These are phyloP conservation scores for Trididemnum clinides DNA, from an alignment of 23 tunicate species.

Conservation along the genomic window DNA sequence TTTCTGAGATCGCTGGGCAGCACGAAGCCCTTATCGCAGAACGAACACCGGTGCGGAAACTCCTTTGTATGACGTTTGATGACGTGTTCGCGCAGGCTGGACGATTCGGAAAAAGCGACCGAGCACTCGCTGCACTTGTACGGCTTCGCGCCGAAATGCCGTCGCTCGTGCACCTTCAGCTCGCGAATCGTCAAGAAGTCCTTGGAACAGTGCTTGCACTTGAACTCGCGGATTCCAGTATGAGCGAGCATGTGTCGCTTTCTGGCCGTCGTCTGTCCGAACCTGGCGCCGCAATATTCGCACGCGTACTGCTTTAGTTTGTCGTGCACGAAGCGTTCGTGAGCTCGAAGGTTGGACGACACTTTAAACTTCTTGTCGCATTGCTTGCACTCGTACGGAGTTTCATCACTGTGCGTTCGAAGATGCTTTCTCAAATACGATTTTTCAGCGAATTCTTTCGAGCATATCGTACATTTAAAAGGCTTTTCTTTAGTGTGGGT, in stretches of 20 bases:
- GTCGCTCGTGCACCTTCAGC: conserved; percentile 24
- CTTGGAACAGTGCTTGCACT: neutral
- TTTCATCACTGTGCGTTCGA: neutral
- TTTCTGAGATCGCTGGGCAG: neutral
- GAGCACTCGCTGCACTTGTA: neutral
- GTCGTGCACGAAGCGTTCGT: conserved; percentile 22
- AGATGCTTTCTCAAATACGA: too few relatives aligned
- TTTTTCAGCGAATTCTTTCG: too few relatives aligned
- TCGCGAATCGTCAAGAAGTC: neutral
- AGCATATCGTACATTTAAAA: too few relatives aligned
- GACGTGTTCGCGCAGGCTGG: neutral
- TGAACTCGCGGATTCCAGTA: neutral
- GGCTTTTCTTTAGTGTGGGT: too few relatives aligned
- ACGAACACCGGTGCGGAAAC: neutral
- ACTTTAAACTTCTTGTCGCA: neutral
- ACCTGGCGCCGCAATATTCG: conserved; percentile 6
- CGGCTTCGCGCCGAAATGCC: conserved; percentile 7
- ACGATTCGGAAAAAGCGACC: neutral
- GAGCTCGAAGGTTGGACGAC: neutral
- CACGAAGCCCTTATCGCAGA: neutral
- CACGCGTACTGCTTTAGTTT: conserved; percentile 16
- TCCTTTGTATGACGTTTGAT: neutral
- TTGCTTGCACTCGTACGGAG: neutral
- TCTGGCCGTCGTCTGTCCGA: neutral
- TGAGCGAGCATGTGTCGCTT: neutral